phyloP scores from a whole-genome alignment of 2,888 invertebrate genomes.

The Actias luna region DNA sequence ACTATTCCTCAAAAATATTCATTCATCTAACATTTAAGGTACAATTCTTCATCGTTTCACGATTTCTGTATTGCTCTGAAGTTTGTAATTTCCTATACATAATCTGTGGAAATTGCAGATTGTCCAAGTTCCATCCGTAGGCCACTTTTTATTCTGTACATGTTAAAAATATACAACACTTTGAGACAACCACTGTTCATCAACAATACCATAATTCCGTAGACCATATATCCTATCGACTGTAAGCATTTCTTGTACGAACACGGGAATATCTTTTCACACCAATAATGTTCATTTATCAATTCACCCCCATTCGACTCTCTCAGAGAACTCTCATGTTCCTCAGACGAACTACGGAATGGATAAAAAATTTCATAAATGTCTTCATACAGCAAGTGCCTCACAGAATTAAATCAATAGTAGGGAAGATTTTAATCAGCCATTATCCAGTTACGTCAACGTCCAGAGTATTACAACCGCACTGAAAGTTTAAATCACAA shows the following conservation, averaged over 20 bases:
- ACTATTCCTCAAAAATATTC: neutral
- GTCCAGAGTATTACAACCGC: neutral
- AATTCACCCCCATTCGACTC: neutral
- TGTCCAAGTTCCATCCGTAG: neutral
- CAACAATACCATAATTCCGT: neutral
- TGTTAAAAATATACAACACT: neutral
- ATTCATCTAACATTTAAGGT: neutral
- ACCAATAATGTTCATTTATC: neutral
- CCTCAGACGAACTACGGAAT: neutral
- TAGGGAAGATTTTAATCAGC: neutral
- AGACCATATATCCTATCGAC: neutral
- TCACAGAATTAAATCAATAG: no score
- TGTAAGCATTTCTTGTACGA: neutral
- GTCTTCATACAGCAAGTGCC: no score
- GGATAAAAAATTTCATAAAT: neutral
- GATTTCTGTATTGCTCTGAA: slow-evolving; percentile 1
- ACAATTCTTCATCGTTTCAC: neutral
- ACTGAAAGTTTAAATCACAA: neutral
- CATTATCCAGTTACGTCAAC: neutral
- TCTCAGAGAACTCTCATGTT: neutral
- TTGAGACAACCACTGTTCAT: neutral
- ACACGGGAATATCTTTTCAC: neutral
- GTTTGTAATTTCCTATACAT: neutral
- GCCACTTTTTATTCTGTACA: slow-evolving; percentile 1
- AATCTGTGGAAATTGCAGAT: neutral